Base-by-base conservation (phyloP, 1,140 invertebrate genomes). In the Apolygus lucorum region DNA sequence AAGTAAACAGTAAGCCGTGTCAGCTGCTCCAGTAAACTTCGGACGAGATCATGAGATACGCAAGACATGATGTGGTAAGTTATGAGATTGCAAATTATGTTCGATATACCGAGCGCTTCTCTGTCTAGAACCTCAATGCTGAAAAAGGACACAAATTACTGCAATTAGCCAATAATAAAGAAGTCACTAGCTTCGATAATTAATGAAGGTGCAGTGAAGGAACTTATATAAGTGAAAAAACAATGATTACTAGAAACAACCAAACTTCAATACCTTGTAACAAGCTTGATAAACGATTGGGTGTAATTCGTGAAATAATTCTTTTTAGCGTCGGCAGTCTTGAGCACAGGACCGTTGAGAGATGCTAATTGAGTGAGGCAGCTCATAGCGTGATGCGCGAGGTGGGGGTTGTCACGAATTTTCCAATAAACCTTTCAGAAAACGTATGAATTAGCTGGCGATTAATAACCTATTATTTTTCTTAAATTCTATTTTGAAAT, bases 361-460 rank as follows among this genome's bases (percentile, higher is more conserved):
- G 87, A 86, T 0, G 88, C 85, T 34, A 95, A 80, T 76, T 95
- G 92, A 13, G 90, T 86, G 25, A 95, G 80, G 80, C 92, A 93
- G 68, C 84, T 88, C 22, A 93, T 77, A 11, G 89, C 87, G 73
- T 89, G 87, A 78, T 90, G 88, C 42, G 87, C 83, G 72, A 94
- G 80, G 52, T 89, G 85, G 13, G 87, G 85, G 76, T 89, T 85
- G 28, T 85, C 83, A 52, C 91, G 81, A 11, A 93, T 85, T 82
- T 91, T 90, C 84, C 88, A 87, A 78, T 93, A 91, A 65, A 93
- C 81, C 80, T 90, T 72, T n/a, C n/a, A n/a, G 28, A 77, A 77
- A 68, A n/a, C n/a, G 28, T 28, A 24, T 11, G 27, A 65, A 21
- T n/a, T n/a, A n/a, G n/a, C n/a, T n/a, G n/a, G n/a, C n/a, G n/a